Evolutionary conservation across 2,888 invertebrate species (phyloP), one percentile per base, ranked within the genome.

Genomic region (Apodemia zela): DNA sequence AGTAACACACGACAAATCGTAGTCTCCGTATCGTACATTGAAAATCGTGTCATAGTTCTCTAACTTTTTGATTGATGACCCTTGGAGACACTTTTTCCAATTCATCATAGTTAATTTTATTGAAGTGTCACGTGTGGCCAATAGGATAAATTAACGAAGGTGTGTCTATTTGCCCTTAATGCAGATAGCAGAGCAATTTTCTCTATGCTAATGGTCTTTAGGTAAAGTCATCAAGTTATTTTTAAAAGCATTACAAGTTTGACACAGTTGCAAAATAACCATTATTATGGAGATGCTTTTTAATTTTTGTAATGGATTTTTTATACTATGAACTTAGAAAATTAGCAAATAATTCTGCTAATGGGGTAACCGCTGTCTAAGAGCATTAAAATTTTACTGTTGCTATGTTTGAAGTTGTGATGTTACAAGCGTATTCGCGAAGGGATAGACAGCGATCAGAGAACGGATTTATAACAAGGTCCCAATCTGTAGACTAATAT

Each of bases 41-140:
- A 73, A 80, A 79, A 73, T 65, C 63, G 47, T 49, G 60, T 60
- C 64, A 65, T 42, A 73, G 79, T 78, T 79, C 78, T 74, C 74
- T 71, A 77, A 79, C 81, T 79, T 72, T 66, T 81, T 90, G 89
- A 91, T 90, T 85, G 86, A 91, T 90, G 89, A 80, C 74, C 68
- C 65, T 62, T 64, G 72, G 72, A 74, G 82, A 82, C 84, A 79
- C 82, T 83, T 85, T 87, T 87, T 87, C 82, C 87, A 90, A 54
- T 91, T 87, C 77, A 89, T 91, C 90, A 90, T 84, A 74, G 87
- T 89, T 89, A 89, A 87, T 89, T 86, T 87, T 85, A 88, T 87
- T 85, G 87, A 79, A 84, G 85, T 84, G 82, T 86, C 87, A 75
- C 78, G 68, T 81, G 79, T 82, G 80, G 73, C 65, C 74, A 67